Percentiles rank a stretch among this genome's conserved stretches.
Evolutionary conservation across 2,797 vertebrate species (phyloP).

Genomic region (Lutjanus campechanus): DNA sequence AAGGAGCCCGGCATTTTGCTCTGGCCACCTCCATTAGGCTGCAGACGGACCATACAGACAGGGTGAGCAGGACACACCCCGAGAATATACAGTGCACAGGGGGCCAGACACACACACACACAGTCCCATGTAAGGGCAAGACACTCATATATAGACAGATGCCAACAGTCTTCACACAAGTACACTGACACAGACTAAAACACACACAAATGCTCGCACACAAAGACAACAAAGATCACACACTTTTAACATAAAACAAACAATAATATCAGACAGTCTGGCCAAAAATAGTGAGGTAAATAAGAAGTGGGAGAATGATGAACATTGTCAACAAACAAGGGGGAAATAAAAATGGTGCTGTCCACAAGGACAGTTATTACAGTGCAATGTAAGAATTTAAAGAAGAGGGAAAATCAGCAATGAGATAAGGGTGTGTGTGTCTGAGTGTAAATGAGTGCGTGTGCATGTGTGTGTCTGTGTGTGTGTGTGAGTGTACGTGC

Average conservation of each 20-base stretch:
- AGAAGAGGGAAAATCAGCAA: slow-evolving; percentile 41
- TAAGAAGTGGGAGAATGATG: slow-evolving; percentile 54
- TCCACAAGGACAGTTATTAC: slow-evolving; percentile 44
- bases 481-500: slow-evolving; percentile 20
- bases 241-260: slow-evolving; percentile 25
- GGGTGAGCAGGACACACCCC: slow-evolving; percentile 85
- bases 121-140: slow-evolving; percentile 43
- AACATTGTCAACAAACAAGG: slow-evolving; percentile 52
- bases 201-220: slow-evolving; percentile 33
- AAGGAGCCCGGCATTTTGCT: slow-evolving; percentile 97
- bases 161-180: slow-evolving; percentile 37
- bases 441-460: slow-evolving; percentile 23
- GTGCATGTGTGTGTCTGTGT: slow-evolving; percentile 30
- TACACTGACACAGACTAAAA: slow-evolving; percentile 45
- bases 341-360: slow-evolving; percentile 48
- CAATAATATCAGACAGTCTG: slow-evolving; percentile 40
- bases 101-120: slow-evolving; percentile 50
- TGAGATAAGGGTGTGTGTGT: slow-evolving; percentile 25
- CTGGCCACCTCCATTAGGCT: slow-evolving; percentile 96
- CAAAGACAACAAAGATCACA: slow-evolving; percentile 44
- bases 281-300: slow-evolving; percentile 50
- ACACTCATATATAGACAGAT: slow-evolving; percentile 47
- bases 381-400: slow-evolving; percentile 43
- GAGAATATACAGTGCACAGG: slow-evolving; percentile 68
- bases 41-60: slow-evolving; percentile 93